Evolutionary conservation across 1,140 invertebrate genomes (phyloP), one percentile per base, ranked within the genome.

Genomic region (Chironomus tepperi): DNA sequence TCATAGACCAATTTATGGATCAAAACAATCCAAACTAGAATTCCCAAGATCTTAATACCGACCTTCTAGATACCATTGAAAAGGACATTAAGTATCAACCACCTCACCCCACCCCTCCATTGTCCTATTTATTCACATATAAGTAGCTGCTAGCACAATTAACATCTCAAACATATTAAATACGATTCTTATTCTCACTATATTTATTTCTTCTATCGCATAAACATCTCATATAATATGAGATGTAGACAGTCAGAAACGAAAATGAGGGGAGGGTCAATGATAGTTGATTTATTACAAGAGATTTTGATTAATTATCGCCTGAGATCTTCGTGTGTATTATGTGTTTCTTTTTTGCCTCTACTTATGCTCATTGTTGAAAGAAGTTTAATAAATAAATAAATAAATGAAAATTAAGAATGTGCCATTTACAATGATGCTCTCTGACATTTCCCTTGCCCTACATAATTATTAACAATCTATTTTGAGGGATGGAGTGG

Each of bases 111-210:
- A 1, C 24, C 1, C 24, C 1, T 5, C 24, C 24, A 2, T 34
- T 5, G 24, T 34, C 5, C 24, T 34, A 34, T 34, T 34, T 34
- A 34, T 34, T 34, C 24, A 34, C 24, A 34, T 34, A 70, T 70
- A 70, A 70, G 65, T 70, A 70, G 65, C 65, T 70, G 65, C 65
- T 15, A 70, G 65, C 16, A 70, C 65, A 18, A 70, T 70, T 70
- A 70, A 70, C 65, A 70, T 70, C 65, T 70, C 65, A 70, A 70
- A 70, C 65, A 70, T 70, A 70, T 70, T 70, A 70, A 70, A 70
- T 70, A 16, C 18, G 3, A 10, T 70, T 19, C 16, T 70, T 70
- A 19, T n/a, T n/a, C n/a, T n/a, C n/a, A n/a, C n/a, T n/a, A n/a
- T n/a, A n/a, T 70, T 70, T 70, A 18, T 12, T 70, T 19, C n/a